Conservation (phyloP, 1,140 invertebrate genomes). For the Arion vulgaris region DNA sequence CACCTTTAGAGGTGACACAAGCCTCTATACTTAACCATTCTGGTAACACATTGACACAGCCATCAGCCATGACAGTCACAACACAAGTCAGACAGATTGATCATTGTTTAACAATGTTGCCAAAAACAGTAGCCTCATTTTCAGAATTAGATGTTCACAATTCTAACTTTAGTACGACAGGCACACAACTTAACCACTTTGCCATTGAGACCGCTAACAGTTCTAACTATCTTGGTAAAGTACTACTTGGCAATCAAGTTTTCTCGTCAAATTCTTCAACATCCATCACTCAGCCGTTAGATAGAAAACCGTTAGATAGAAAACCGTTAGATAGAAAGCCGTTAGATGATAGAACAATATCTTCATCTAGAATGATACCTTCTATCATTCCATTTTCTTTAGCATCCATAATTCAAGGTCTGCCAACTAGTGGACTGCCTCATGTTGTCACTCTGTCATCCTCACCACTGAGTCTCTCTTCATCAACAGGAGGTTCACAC, state of each 20-base stretch:
- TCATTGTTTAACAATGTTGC: background rate
- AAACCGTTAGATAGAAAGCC: too few relatives aligned
- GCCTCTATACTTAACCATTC: background rate
- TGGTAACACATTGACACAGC: background rate
- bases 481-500: background rate
- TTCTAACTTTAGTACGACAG: too few relatives aligned
- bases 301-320: too few relatives aligned
- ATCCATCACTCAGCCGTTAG: background rate
- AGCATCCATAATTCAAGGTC: background rate
- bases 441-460: background rate
- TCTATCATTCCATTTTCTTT: constrained; percentile 12
- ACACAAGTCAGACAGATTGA: background rate
- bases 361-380: background rate
- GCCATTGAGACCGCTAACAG: too few relatives aligned
- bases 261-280: background rate
- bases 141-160: background rate
- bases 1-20: background rate
- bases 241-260: background rate
- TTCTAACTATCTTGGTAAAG: background rate
- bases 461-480: background rate
- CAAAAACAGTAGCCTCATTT: background rate
- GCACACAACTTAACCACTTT: too few relatives aligned
- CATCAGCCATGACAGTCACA: background rate
- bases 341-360: too few relatives aligned
- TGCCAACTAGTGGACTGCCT: background rate